Conservation (phyloP, 1,140 invertebrate species). For the Aphelenchoides fujianensis region DNA sequence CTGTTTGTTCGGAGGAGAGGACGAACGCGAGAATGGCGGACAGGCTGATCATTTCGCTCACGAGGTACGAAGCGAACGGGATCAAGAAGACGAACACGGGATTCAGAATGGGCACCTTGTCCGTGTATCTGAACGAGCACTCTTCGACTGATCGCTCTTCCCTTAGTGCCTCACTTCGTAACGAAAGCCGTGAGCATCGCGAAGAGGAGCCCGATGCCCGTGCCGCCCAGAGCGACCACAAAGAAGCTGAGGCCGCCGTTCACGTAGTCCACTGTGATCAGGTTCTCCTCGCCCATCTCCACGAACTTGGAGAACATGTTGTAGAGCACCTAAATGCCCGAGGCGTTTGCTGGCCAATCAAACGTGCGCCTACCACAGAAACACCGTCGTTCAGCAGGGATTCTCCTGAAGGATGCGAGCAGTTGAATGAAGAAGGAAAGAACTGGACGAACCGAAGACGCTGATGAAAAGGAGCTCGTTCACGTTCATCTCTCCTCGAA, state of each 20-base stretch:
- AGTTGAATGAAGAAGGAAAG: constrained; percentile 70
- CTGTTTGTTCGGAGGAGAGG: neutral
- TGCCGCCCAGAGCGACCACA: constrained; percentile 87
- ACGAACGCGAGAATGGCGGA: constrained; percentile 55
- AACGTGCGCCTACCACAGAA: constrained; percentile 77
- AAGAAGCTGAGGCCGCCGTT: constrained; percentile 85
- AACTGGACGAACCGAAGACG: constrained; percentile 93
- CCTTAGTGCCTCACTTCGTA: constrained; percentile 44
- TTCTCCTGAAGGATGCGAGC: constrained; percentile 71
- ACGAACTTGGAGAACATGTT: constrained; percentile 89
- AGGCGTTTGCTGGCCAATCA: constrained; percentile 5
- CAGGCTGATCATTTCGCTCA: constrained; percentile 48
- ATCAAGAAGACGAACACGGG: constrained; percentile 56
- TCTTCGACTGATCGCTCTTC: constrained; percentile 17
- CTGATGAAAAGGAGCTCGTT: constrained; percentile 97
- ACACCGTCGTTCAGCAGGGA: constrained; percentile 94
- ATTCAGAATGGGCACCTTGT: constrained; percentile 57
- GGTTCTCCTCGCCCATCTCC: constrained; percentile 57
- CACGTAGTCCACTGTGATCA: constrained; percentile 68
- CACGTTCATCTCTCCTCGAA: constrained; percentile 89
- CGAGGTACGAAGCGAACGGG: constrained; percentile 53
- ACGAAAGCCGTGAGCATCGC: constrained; percentile 80
- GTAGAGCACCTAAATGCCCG: constrained; percentile 70
- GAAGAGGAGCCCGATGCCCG: constrained; percentile 90
- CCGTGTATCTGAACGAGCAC: constrained; percentile 40